Evolutionary conservation across 2,888 invertebrate species (phyloP).

Genomic region (Drosophila diplacantha): DNA sequence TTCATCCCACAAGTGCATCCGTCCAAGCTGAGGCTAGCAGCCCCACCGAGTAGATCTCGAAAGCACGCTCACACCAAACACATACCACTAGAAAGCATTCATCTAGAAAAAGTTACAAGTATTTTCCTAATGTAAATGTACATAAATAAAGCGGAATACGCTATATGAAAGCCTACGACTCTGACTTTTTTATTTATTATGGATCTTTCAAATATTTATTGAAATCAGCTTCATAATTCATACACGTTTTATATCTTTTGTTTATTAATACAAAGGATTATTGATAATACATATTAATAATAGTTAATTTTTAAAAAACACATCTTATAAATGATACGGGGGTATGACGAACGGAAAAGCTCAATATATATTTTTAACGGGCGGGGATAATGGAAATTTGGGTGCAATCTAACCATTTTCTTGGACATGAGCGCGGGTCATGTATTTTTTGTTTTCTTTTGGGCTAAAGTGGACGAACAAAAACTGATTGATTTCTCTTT

Average conservation of each 20-base stretch:
- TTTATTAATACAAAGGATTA: constrained; percentile 71
- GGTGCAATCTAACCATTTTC: constrained; percentile 29
- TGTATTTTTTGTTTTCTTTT: neutral
- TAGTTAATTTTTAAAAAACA: constrained; percentile 64
- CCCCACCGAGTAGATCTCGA: constrained; percentile 35
- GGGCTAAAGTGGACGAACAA: constrained; percentile 51
- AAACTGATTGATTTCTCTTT: constrained; percentile 50
- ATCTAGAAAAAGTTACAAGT: constrained; percentile 41
- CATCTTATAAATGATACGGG: constrained; percentile 58
- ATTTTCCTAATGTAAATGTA: constrained; percentile 58
- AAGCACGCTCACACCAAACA: constrained; percentile 19
- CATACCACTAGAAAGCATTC: constrained; percentile 52
- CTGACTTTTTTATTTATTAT: constrained; percentile 6
- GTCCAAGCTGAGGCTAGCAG: constrained; percentile 55
- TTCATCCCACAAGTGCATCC: constrained; percentile 40
- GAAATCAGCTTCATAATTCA: constrained; percentile 64
- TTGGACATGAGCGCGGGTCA: constrained; percentile 8
- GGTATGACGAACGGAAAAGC: constrained; percentile 44
- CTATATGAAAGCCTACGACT: constrained; percentile 4
- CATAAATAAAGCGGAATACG: constrained; percentile 21
- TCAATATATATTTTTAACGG: constrained; percentile 15
- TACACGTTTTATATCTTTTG: constrained; percentile 64
- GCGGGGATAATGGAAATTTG: constrained; percentile 5
- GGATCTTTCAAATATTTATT: constrained; percentile 68
- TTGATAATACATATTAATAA: constrained; percentile 73